These are phyloP conservation scores for Helicoverpa armigera DNA, from an alignment of 1,140 invertebrate genomes.

Conservation along the genomic window DNA sequence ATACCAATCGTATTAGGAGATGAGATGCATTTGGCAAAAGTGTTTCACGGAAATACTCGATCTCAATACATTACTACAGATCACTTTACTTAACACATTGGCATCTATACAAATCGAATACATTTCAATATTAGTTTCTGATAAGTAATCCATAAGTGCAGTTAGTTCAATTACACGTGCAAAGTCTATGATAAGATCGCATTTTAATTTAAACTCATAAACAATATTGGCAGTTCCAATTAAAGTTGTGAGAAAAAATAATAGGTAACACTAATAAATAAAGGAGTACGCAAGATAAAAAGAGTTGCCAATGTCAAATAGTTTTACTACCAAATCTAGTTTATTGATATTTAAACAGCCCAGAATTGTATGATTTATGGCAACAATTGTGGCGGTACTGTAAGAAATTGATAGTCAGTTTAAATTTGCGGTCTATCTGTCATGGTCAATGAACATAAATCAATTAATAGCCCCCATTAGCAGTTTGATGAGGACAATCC, in stretches of 20 bases:
- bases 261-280: background rate
- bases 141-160: background rate
- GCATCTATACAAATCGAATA: background rate
- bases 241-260: background rate
- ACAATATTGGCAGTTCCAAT: slow-evolving; percentile 7
- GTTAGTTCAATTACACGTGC: background rate
- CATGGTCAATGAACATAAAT: slow-evolving; percentile 42
- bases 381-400: slow-evolving; percentile 10
- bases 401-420: slow-evolving; percentile 25
- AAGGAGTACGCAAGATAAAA: background rate
- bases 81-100: background rate
- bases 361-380: slow-evolving; percentile 16
- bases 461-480: slow-evolving; percentile 18
- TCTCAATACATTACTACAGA: background rate
- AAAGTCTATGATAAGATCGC: background rate
- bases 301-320: slow-evolving; percentile 1
- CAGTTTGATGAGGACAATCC: slow-evolving; percentile 31
- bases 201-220: background rate
- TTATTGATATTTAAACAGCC: slow-evolving; percentile 30
- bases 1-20: background rate
- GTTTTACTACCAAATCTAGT: slow-evolving; percentile 18
- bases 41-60: slow-evolving; percentile 5
- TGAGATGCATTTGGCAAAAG: slow-evolving; percentile 23
- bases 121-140: background rate
- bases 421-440: slow-evolving; percentile 37